A percentile compares a stretch with the other conserved stretches of the same genome.
phyloP scores from a whole-genome alignment of 1,140 invertebrate species.

The Hyposmocoma kahamanoa region DNA sequence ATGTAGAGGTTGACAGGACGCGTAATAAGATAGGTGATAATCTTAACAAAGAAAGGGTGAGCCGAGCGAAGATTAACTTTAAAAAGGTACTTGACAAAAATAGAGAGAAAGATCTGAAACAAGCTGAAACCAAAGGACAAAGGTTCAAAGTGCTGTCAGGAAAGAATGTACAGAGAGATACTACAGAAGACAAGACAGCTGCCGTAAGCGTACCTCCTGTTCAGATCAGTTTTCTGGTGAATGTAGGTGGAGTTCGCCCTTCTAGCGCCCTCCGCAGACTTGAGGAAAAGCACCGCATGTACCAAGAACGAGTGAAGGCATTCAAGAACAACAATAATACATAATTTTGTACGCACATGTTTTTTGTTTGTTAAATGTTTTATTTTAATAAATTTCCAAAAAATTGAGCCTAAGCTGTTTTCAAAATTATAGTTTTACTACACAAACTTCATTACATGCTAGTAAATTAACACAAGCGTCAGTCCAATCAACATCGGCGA shows the following conservation, averaged over 20 bases:
- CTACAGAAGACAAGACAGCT: constrained; percentile 25
- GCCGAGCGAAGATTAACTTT: not conserved
- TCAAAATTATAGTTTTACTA: no score
- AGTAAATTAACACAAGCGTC: no score
- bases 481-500: no score
- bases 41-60: not conserved
- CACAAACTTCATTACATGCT: no score
- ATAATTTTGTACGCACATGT: not conserved
- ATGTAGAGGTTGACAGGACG: not conserved
- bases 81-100: not conserved
- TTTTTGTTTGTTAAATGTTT: not conserved
- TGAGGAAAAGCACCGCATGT: constrained; percentile 58
- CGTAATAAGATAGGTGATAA: not conserved
- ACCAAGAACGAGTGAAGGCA: constrained; percentile 53
- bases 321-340: constrained; percentile 25
- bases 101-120: constrained; percentile 1
- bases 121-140: constrained; percentile 6
- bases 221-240: constrained; percentile 52
- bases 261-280: constrained; percentile 40
- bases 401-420: no score
- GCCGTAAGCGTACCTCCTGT: constrained; percentile 28
- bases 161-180: constrained; percentile 5
- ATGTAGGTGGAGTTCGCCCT: constrained; percentile 37
- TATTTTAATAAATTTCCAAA: no score
- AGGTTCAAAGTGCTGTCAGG: not conserved